Evolutionary conservation across 2,113 vertebrate species (phyloP).

Genomic region (Abramis brama): DNA sequence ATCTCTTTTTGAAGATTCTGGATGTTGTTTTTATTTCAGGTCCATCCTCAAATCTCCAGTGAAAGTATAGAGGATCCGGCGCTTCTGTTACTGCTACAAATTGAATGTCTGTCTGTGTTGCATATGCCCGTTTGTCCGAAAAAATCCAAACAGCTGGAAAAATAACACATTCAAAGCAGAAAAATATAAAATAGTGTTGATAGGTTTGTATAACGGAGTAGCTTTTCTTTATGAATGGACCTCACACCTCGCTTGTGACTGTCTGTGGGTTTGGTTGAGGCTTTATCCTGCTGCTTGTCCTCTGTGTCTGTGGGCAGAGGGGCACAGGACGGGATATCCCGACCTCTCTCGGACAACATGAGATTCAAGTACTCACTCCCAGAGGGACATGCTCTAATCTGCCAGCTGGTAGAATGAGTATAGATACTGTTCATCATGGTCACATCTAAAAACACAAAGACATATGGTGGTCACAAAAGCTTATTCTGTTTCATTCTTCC

Average conservation of each 20-base stretch:
- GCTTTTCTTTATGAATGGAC: not conserved
- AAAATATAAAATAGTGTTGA: not conserved
- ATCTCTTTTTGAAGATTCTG: constrained; percentile 70
- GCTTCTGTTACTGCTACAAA: constrained; percentile 71
- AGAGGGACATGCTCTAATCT: constrained; percentile 40
- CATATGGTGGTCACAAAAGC: not conserved
- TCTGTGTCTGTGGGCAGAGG: constrained; percentile 32
- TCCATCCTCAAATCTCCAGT: constrained; percentile 81
- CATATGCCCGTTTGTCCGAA: constrained; percentile 72
- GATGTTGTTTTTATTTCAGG: constrained; percentile 64
- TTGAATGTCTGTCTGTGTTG: constrained; percentile 70
- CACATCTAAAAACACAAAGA: constrained; percentile 43
- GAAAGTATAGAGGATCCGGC: constrained; percentile 65
- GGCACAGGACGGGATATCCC: constrained; percentile 46
- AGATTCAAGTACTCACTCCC: constrained; percentile 45
- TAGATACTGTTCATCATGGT: constrained; percentile 44
- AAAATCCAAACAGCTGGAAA: constrained; percentile 69
- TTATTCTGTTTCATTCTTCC: not conserved
- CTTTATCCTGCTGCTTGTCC: not conserved
- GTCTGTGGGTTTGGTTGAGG: not conserved
- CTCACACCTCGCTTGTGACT: constrained; percentile 23
- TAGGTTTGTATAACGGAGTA: not conserved
- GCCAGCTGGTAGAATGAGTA: constrained; percentile 25
- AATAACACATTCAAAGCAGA: not conserved
- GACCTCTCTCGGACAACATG: constrained; percentile 41